Percentiles rank a stretch among this genome's conserved stretches.
Evolutionary conservation across 1,140 invertebrate species (phyloP).

Genomic region (Varroa destructor): DNA sequence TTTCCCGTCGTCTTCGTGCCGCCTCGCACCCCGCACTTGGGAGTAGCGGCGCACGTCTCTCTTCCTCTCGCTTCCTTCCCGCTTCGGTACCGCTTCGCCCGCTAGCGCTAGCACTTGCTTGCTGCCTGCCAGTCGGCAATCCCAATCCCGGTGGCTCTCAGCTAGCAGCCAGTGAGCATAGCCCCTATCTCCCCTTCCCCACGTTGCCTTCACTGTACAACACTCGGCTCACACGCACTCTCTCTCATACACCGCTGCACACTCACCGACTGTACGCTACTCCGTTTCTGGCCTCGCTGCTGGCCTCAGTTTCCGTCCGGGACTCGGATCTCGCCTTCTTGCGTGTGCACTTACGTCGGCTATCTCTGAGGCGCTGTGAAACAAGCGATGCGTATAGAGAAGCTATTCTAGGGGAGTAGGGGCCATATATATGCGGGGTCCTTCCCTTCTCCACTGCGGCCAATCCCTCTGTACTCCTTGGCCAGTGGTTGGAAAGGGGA

Average conservation of each 20-base stretch:
- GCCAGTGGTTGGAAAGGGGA: conserved; percentile 14
- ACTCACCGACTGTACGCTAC: conserved; percentile 1
- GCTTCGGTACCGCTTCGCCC: too few species aligned
- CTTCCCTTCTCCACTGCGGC: conserved; percentile 7
- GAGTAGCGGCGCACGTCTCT: too few species aligned
- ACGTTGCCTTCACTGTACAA: neutral
- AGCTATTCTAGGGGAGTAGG: conserved; percentile 25
- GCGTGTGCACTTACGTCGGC: conserved; percentile 2
- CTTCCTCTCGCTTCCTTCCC: too few species aligned
- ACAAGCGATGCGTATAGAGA: conserved; percentile 29
- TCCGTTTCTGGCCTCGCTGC: neutral
- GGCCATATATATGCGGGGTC: conserved; percentile 28
- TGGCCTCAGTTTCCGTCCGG: neutral
- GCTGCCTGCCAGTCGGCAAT: too few species aligned
- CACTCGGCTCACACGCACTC: conserved; percentile 10
- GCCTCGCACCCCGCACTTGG: too few species aligned
- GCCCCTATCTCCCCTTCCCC: too few species aligned
- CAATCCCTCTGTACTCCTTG: neutral
- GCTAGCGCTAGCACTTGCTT: too few species aligned
- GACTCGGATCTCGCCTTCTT: neutral
- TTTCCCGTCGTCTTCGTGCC: too few species aligned
- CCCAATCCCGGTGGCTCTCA: too few species aligned
- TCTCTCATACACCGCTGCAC: conserved; percentile 7
- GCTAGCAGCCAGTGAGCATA: too few species aligned
- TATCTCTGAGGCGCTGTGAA: conserved; percentile 18